Percentiles rank a stretch among this genome's conserved stretches.
These are phyloP conservation scores for Okapia johnstoni DNA, from an alignment of 2,113 vertebrate genomes.

Conservation along the genomic window DNA sequence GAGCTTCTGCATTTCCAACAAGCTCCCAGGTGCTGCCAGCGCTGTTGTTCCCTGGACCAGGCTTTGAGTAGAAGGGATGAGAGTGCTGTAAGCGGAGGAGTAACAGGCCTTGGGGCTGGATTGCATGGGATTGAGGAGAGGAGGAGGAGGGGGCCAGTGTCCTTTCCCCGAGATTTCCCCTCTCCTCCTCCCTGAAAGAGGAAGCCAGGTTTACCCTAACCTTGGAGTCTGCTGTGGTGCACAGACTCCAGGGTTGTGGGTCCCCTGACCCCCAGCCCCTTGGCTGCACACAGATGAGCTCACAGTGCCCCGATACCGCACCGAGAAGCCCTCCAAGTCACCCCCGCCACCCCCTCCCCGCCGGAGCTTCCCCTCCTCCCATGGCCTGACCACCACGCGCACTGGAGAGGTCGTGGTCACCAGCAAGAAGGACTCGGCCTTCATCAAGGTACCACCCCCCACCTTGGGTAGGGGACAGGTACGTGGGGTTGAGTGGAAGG, in stretches of 20 bases:
- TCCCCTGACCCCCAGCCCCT: not conserved
- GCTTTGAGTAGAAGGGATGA: not conserved
- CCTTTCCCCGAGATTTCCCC: not conserved
- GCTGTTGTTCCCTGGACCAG: not conserved
- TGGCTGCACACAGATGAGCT: constrained; percentile 86
- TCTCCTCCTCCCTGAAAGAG: not conserved
- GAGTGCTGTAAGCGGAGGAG: not conserved
- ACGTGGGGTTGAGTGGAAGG: not conserved
- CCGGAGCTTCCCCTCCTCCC: constrained; percentile 95
- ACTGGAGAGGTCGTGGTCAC: constrained; percentile 93
- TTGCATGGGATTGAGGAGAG: not conserved
- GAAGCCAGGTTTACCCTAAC: not conserved
- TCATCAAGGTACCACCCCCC: constrained; percentile 77
- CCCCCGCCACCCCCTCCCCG: constrained; percentile 94
- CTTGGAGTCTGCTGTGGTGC: not conserved
- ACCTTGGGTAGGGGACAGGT: not conserved
- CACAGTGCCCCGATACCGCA: constrained; percentile 93
- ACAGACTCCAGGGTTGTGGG: not conserved
- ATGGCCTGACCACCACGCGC: constrained; percentile 90
- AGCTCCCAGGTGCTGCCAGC: not conserved
- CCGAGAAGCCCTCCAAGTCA: constrained; percentile 97
- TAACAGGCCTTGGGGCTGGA: not conserved
- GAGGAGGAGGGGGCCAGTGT: not conserved
- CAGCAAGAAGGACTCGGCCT: constrained; percentile 87
- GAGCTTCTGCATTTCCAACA: not conserved